These are phyloP conservation scores for Eonycteris spelaea DNA, from an alignment of 2,113 vertebrate genomes.

Conservation along the genomic window DNA sequence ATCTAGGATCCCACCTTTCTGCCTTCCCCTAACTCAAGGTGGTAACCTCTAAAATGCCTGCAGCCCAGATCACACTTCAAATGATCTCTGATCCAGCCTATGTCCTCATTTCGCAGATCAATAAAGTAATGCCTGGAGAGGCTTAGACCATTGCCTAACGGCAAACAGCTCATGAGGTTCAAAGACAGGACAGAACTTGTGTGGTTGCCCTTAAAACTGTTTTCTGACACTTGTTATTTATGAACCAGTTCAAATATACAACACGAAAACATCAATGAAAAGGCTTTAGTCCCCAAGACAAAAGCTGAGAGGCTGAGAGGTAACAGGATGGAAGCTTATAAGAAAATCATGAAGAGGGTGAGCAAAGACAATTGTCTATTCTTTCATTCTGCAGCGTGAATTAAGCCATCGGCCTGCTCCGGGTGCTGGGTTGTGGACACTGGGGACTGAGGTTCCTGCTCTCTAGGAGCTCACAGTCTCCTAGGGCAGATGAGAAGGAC, in stretches of 20 bases:
- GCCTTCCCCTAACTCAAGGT: not conserved
- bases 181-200: not conserved
- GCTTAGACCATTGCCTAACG: not conserved
- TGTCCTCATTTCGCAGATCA: not conserved
- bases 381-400: not conserved
- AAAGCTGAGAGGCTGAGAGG: not conserved
- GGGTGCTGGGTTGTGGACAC: not conserved
- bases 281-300: not conserved
- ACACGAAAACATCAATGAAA: not conserved
- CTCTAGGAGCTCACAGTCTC: not conserved
- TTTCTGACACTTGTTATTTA: not conserved
- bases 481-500: not conserved
- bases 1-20: not conserved
- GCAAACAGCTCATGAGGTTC: not conserved
- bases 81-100: not conserved
- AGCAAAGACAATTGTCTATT: not conserved
- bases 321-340: not conserved
- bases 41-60: not conserved
- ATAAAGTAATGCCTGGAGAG: not conserved
- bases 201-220: not conserved
- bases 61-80: not conserved
- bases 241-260: not conserved
- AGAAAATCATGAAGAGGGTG: not conserved
- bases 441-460: not conserved
- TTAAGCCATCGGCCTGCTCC: not conserved